phyloP scores from a whole-genome alignment of 2,888 invertebrate genomes.

The Pemphredon lugubris region DNA sequence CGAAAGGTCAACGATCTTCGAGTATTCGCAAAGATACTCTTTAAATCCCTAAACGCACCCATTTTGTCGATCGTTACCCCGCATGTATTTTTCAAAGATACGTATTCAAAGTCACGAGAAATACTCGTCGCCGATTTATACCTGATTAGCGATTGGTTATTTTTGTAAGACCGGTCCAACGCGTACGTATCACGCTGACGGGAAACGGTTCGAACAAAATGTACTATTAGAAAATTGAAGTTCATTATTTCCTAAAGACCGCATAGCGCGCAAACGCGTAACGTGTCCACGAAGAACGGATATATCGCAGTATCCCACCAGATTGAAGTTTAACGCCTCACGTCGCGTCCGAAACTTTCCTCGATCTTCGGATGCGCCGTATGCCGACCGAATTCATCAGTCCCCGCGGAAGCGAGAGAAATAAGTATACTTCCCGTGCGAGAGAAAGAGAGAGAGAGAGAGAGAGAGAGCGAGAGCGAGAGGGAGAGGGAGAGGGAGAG shows the following conservation, averaged over 20 bases:
- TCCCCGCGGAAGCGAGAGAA: slow-evolving; percentile 24
- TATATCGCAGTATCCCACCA: background rate
- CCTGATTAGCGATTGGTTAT: too few species aligned
- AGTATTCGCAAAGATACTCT: slow-evolving; percentile 31
- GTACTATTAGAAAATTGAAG: too few species aligned
- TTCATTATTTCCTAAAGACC: background rate
- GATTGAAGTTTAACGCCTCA: slow-evolving; percentile 19
- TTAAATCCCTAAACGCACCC: too few species aligned
- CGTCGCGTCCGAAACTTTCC: slow-evolving; percentile 13
- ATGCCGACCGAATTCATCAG: slow-evolving; percentile 31
- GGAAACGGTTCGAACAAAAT: too few species aligned
- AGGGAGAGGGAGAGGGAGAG: background rate
- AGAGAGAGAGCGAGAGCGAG: background rate
- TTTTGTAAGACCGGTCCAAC: too few species aligned
- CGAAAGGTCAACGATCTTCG: slow-evolving; percentile 56
- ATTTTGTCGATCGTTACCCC: too few species aligned
- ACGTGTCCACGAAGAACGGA: background rate
- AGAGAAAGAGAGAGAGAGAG: too few species aligned
- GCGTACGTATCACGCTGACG: too few species aligned
- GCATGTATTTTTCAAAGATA: too few species aligned
- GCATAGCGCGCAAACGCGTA: background rate
- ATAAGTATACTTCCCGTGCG: background rate
- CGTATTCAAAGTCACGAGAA: too few species aligned
- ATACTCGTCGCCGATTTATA: too few species aligned
- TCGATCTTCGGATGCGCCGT: slow-evolving; percentile 3